These are phyloP conservation scores for Dromas ardeola DNA, from an alignment of 2,113 vertebrate species.

Conservation along the genomic window DNA sequence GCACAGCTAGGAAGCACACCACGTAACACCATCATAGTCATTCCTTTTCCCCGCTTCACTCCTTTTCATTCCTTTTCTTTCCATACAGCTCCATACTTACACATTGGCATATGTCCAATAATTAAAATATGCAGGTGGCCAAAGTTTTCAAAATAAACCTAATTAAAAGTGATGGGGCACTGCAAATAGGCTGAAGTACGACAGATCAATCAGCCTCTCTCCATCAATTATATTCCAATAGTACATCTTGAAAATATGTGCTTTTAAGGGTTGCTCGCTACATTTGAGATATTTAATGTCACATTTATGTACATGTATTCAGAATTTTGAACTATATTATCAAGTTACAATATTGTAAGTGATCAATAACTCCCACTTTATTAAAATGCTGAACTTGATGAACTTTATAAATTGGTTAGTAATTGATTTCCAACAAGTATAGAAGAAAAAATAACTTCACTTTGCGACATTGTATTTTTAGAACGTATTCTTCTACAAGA, in stretches of 20 bases:
- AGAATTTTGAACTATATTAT: neutral
- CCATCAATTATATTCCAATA: neutral
- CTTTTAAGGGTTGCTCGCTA: neutral
- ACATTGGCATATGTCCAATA: neutral
- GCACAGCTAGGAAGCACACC: neutral
- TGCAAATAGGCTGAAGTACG: neutral
- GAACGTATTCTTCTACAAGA: neutral
- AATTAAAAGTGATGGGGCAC: constrained; percentile 37
- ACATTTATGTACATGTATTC: accelerated
- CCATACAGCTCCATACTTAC: constrained; percentile 3
- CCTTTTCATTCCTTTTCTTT: neutral
- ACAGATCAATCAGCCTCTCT: neutral
- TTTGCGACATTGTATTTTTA: neutral
- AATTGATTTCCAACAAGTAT: neutral
- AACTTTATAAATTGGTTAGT: neutral
- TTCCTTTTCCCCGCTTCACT: neutral
- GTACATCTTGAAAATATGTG: neutral
- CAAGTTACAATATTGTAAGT: neutral
- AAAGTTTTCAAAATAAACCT: constrained; percentile 33
- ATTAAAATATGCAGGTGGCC: constrained; percentile 55
- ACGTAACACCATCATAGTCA: neutral
- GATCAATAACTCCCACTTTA: neutral
- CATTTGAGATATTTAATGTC: neutral
- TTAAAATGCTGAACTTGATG: neutral
- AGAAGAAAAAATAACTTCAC: neutral